Base-by-base conservation (phyloP, 2,888 invertebrate genomes). In the Camponotus fellah region DNA sequence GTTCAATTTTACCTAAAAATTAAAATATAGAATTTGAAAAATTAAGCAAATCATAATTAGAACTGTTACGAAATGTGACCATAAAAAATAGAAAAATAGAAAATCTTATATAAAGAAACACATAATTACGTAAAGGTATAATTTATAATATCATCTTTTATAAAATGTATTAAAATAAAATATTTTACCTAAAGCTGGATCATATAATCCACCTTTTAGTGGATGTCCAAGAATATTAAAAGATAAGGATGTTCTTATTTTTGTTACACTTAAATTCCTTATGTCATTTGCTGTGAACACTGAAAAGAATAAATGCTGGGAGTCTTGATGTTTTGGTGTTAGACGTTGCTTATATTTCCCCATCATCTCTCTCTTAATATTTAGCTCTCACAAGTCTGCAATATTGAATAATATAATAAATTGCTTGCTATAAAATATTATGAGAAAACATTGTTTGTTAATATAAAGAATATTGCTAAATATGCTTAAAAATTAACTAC, bases 221-320 rank as follows among this genome's bases (percentile, higher is more conserved):
- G 99, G 97, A 95, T 99, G 97, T 0, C 98, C 98, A 86, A 99
- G 95, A 0, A 96, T 95, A 95, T 99, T 98, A 92, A 99, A 98
- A 17, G 97, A 96, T 60, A 97, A 94, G 0, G 97, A 96, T 62
- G 98, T 98, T 2, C 96, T 96, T 60, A 99, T 96, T 95, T 98
- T 97, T 0, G 96, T 96, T 0, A 98, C 98, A 95, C 98, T 98
- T 21, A 99, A 95, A 88, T 97, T 97, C 91, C 95, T 96, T 14
- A 99, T 96, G 92, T 99, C 98, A 74, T 98, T 97, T 56, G 96
- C 95, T 12, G 96, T 97, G 92, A 97, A 98, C 87, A 98, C 95
- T 0, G 97, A 95, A 93, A 99, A 98, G 46, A 95, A 95, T 77
- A 97, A 88, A 32, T 87, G 88, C 40, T 91, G 89, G 12, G 94